Conservation (phyloP, 2,797 vertebrate genomes). For the Gymnodraco acuticeps region DNA sequence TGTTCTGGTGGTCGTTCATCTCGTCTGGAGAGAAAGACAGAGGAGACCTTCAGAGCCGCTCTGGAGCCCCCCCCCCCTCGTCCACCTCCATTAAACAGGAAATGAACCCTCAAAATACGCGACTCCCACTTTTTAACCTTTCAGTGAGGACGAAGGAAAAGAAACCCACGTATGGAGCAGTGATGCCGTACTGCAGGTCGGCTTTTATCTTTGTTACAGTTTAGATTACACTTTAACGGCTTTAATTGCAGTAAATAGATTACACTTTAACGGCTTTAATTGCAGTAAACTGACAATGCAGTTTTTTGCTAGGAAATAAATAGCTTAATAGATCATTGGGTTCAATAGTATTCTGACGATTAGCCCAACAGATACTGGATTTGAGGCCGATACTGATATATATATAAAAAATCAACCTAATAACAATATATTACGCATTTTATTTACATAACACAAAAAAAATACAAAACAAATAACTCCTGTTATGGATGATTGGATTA, state of each 20-base stretch:
- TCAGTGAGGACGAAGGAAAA: conserved; percentile 24
- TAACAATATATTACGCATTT: no score
- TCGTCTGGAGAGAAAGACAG: conserved; percentile 88
- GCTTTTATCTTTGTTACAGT: conserved; percentile 28
- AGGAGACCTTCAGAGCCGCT: conserved; percentile 49
- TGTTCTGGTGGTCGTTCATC: conserved; percentile 99
- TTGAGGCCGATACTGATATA: not conserved
- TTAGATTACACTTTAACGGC: not conserved
- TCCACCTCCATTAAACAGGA: conserved; percentile 38
- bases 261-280: not conserved
- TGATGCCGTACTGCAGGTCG: not conserved
- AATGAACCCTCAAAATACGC: conserved; percentile 41
- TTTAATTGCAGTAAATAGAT: not conserved
- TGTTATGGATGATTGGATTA: no score
- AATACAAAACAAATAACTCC: no score
- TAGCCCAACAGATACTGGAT: not conserved
- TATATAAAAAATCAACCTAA: not conserved
- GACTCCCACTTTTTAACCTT: conserved; percentile 18
- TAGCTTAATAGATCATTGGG: not conserved
- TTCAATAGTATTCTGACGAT: not conserved
- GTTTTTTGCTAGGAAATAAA: not conserved
- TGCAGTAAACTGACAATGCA: not conserved
- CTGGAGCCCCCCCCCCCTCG: conserved; percentile 8
- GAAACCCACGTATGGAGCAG: not conserved
- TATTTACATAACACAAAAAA: no score